Base-by-base conservation (phyloP, 2,113 vertebrate species). In the Nesospiza acunhae region DNA sequence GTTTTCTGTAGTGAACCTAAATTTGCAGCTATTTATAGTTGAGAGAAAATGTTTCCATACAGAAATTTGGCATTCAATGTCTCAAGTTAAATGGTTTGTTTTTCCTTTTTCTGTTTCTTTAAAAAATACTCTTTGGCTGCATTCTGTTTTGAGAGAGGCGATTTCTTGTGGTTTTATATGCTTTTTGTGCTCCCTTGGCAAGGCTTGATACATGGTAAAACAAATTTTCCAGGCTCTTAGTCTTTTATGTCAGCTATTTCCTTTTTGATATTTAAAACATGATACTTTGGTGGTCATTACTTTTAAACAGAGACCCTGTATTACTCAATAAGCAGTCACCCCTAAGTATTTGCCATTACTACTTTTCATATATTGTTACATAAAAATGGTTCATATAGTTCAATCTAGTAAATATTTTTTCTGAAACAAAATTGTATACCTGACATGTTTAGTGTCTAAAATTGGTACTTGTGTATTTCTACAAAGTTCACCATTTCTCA, bases 101-200 rank as follows among this genome's bases (percentile, higher is more conserved):
- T 93, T 94, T 91, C 39, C 47, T 94, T 80, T 84, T 87, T 60
- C 60, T 81, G 2, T 7, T 88, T 88, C 58, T 72, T 79, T 31
- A 5, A 7, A 66, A 74, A 92, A 79, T 47, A 64, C 16, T 74
- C 55, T 63, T 83, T 89, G 90, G 69, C 80, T 95, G 49, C 14
- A 64, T 96, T 95, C 55, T 91, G 44, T 92, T 94, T 96, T 82
- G 75, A 90, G 56, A 81, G 68, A 91, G 55, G 79, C 75, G 47
- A 0, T 4, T 68, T 76, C 93, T 77, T 66, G 77, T 92, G 85
- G 67, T 94, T 95, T 96, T 90, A 62, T 68, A 50, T 81, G 31
- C 39, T 93, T 93, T 97, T 94, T 96, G 68, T 97, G 92, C 78
- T 90, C 66, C 26, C n/a, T 96, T 97, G 94, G 95, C 96, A 96